Base-by-base conservation (phyloP, 1,140 invertebrate species). In the Amphibalanus amphitrite region DNA sequence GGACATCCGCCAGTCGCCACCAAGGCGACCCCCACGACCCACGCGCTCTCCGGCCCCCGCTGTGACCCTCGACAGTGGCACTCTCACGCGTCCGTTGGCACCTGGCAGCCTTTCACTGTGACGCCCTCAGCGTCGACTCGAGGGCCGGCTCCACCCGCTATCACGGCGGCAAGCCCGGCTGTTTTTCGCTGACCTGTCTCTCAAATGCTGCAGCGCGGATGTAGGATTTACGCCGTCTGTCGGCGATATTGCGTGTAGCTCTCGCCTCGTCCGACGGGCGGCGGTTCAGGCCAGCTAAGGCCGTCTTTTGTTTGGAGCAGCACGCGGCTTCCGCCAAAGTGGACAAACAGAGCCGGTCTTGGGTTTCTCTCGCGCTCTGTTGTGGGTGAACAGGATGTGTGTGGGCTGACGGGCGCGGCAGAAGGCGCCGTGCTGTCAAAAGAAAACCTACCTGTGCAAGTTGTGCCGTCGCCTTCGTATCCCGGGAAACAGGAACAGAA, bases 401-500 rank as follows among this genome's bases (percentile, higher is more conserved):
- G 47, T 3, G 47, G 47, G 47, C 47, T n/a, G 47, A 59, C 1
- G 13, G 47, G 1, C 10, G 47, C 1, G 47, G 10, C 13, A 20
- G 47, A 3, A 23, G 6, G 47, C 10, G 1, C n/a, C n/a, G 10
- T 23, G 47, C 10, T n/a, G 47, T 20, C 13, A 3, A 8, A 6
- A 59, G 13, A 59, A 59, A 67, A 81, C 82, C 84, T 87, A 96
- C 93, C 93, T 88, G 91, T 88, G 82, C 94, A 97, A 76, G 89
- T 85, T 79, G 92, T 90, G 76, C 94, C 94, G 81, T 97, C 89
- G 76, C 94, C 94, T 78, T 86, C 85, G 82, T 97, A 97, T 76
- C 94, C 94, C 73, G 93, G 93, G 81, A 90, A 94, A 82, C 94
- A 97, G 76, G 91, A 90, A 84, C 95, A 97, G 81, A 91, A 90